Conservation (phyloP, 1,140 invertebrate genomes). For the Drosophila miranda region DNA sequence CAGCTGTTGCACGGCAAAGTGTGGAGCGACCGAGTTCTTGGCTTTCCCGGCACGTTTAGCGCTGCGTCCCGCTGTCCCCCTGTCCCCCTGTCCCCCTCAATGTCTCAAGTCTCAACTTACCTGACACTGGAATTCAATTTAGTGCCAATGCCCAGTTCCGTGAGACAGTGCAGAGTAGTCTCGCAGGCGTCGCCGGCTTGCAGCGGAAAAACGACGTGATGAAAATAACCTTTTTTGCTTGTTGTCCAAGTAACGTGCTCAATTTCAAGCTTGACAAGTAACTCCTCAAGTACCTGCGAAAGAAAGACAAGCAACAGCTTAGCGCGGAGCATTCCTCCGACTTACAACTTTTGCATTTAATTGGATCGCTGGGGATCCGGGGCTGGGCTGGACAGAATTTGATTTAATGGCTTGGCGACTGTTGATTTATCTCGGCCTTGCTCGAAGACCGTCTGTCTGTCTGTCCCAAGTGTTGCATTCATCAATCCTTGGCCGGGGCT, state of each 20-base stretch:
- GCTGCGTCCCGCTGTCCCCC: not conserved
- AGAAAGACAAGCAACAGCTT: constrained; percentile 30
- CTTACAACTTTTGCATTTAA: constrained; percentile 54
- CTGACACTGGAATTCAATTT: constrained; percentile 88
- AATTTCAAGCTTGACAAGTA: constrained; percentile 86
- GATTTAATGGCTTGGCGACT: constrained; percentile 1
- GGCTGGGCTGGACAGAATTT: not conserved
- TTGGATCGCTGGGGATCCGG: constrained; percentile 32
- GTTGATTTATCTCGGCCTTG: constrained; percentile 16
- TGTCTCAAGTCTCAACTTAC: constrained; percentile 83
- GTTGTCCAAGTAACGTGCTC: constrained; percentile 87
- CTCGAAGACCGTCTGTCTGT: not conserved
- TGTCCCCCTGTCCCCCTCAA: constrained; percentile 19
- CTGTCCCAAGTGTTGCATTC: constrained; percentile 17
- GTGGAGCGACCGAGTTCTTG: constrained; percentile 34
- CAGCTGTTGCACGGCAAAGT: constrained; percentile 59
- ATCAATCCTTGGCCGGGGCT: constrained; percentile 53
- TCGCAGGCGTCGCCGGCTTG: constrained; percentile 87
- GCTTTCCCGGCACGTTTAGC: constrained; percentile 54
- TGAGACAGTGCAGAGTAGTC: constrained; percentile 88
- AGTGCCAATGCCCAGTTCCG: constrained; percentile 87
- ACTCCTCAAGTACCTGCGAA: constrained; percentile 85
- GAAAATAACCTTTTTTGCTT: constrained; percentile 86
- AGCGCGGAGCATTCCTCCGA: constrained; percentile 36
- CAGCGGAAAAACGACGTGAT: constrained; percentile 88